Base-by-base conservation (phyloP, 2,113 vertebrate species). In the Ranitomeya imitator region DNA sequence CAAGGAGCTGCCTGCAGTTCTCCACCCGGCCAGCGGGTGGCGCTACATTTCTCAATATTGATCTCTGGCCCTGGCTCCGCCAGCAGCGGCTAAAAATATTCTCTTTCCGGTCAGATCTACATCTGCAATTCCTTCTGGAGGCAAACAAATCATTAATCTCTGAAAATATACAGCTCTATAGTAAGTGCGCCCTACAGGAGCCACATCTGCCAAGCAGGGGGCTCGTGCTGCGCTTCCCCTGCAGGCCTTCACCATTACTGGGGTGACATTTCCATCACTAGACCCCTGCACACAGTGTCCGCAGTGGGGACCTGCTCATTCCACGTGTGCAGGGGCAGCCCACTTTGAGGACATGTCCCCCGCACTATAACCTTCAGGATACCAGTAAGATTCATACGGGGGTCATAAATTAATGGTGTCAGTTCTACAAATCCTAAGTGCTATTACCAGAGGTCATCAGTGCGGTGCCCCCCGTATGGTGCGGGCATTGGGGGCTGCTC, bases 1-100 rank as follows among this genome's bases (percentile, higher is more conserved):
- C 14, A 71, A 88, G 23, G 52, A 26, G 9, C 31, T 45, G 73
- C 69, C n/a, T 79, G 87, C 81, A 77, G 45, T 88, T 63, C 45
- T 84, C 67, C 60, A 88, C 87, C 80, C 18, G 59, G 37, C 87
- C 87, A 88, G 87, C 87, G 84, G 87, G 87, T 63, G 81, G 31
- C 16, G 85, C 74, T 86, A 86, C 85, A 87, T 55, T 15, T 57
- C 60, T 80, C 65, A 76, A 63, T 61, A 81, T 26, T 23, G 26
- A 45, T 84, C 15, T 78, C 18, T n/a, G 87, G 61, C 82, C 74
- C 54, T 71, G 87, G 87, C 81, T 59, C 82, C 77, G 87, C 87
- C 87, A 78, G 69, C 37, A 79, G 81, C 73, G 23, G 59, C 16
- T 67, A 88, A 89, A 89, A 79, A 89, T 89, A 89, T 79, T 77